phyloP scores from a whole-genome alignment of 2,113 vertebrate genomes.

The Typhlomys cinereus region DNA sequence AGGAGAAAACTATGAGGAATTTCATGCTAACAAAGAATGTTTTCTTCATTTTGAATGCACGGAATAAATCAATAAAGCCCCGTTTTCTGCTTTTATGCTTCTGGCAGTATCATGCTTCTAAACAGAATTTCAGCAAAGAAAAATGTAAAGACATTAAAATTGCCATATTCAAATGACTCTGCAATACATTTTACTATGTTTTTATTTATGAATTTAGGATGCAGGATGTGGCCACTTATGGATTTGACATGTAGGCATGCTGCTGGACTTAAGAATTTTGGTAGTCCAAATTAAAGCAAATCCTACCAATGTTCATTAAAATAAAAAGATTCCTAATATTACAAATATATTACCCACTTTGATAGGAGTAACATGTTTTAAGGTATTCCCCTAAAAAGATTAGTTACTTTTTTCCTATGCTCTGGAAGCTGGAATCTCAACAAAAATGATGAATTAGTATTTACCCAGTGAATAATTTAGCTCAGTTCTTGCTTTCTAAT shows the following conservation, averaged over 20 bases:
- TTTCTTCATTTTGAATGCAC: background rate
- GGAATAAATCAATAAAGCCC: background rate
- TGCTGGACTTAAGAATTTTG: conserved; percentile 8
- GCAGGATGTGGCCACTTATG: background rate
- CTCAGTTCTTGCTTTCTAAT: background rate
- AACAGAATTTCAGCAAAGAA: background rate
- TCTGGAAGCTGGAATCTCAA: background rate
- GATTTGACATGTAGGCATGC: background rate
- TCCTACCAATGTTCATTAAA: background rate
- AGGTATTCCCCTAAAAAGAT: background rate
- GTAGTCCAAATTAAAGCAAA: conserved; percentile 10
- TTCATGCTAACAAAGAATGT: background rate
- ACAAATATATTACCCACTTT: background rate
- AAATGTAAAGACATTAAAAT: background rate
- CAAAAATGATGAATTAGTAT: background rate
- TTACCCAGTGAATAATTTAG: background rate
- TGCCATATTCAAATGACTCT: background rate
- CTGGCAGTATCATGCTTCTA: background rate
- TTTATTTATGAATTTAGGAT: conserved; percentile 27
- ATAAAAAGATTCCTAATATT: background rate
- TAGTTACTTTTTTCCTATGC: background rate
- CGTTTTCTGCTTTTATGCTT: background rate
- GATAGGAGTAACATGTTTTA: background rate
- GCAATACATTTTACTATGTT: background rate
- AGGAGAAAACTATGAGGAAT: background rate